Conservation (phyloP, 2,888 invertebrate genomes). For the Cylindroiulus punctatus region DNA sequence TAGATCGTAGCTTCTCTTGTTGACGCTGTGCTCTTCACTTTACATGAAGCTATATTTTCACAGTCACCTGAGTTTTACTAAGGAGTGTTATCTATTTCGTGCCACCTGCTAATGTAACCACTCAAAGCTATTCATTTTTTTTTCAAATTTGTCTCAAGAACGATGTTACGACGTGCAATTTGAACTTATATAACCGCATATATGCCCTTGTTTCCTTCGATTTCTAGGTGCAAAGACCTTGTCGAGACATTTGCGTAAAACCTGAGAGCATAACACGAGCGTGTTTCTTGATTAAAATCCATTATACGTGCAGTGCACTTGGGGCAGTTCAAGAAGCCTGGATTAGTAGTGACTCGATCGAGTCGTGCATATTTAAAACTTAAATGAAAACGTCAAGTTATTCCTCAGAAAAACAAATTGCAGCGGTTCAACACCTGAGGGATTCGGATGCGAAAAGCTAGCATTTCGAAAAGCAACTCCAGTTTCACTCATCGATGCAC, state of each 20-base stretch:
- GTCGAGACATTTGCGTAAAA: constrained; percentile 30
- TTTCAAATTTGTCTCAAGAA: background rate
- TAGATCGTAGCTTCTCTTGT: too few relatives aligned
- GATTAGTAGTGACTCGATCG: background rate
- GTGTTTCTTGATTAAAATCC: constrained; percentile 29
- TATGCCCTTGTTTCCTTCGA: background rate
- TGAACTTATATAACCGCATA: too few relatives aligned
- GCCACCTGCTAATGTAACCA: background rate
- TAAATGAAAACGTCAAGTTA: background rate
- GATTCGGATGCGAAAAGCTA: too few relatives aligned
- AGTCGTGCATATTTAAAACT: too few relatives aligned
- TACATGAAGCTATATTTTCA: too few relatives aligned
- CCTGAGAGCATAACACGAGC: background rate
- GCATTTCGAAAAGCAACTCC: too few relatives aligned
- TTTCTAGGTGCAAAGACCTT: constrained; percentile 17
- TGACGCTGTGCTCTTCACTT: too few relatives aligned
- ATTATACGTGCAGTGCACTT: constrained; percentile 26
- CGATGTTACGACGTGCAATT: too few relatives aligned
- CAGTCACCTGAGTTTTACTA: background rate
- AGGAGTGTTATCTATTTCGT: background rate
- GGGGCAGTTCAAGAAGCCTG: background rate
- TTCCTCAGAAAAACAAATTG: too few relatives aligned
- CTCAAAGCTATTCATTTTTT: background rate
- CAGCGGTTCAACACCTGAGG: too few relatives aligned
- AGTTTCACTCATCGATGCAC: too few relatives aligned